phyloP scores from a whole-genome alignment of 2,888 invertebrate species.

The Agrochola lota region DNA sequence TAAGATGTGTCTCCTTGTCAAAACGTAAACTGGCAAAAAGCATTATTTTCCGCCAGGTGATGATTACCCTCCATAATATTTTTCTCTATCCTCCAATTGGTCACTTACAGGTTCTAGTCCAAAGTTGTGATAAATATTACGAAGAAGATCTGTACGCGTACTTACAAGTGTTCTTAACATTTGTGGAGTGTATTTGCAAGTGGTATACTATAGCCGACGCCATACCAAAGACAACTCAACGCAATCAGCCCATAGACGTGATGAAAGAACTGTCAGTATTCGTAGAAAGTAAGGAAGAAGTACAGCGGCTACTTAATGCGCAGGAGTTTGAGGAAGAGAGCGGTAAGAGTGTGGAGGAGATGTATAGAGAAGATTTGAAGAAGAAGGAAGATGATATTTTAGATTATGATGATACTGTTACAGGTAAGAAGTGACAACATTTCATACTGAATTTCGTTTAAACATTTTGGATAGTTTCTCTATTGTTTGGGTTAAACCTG shows the following conservation, averaged over 20 bases:
- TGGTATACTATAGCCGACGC: slow-evolving; percentile 82
- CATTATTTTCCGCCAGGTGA: not conserved
- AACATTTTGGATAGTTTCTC: not conserved
- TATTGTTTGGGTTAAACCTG: no score
- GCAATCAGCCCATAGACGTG: slow-evolving; percentile 70
- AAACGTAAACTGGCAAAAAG: not conserved
- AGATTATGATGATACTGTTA: slow-evolving; percentile 82
- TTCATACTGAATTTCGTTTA: not conserved
- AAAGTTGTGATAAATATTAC: slow-evolving; percentile 91
- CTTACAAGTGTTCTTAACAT: slow-evolving; percentile 93
- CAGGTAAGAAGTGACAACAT: slow-evolving; percentile 69
- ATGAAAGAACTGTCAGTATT: slow-evolving; percentile 82
- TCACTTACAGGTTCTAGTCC: slow-evolving; percentile 83
- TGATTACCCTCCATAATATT: no score
- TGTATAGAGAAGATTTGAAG: slow-evolving; percentile 88
- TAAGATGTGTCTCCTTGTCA: not conserved
- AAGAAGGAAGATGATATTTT: slow-evolving; percentile 78
- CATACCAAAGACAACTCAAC: slow-evolving; percentile 7
- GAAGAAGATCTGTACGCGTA: slow-evolving; percentile 91
- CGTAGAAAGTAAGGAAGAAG: slow-evolving; percentile 77
- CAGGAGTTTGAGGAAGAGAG: slow-evolving; percentile 78
- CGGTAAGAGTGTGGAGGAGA: slow-evolving; percentile 86
- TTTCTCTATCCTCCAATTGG: not conserved
- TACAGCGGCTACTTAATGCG: slow-evolving; percentile 77
- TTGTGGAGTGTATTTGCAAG: slow-evolving; percentile 91